Percentiles rank a stretch among this genome's conserved stretches.
Conservation (phyloP, 1,140 invertebrate genomes). For the Cydia splendana region DNA sequence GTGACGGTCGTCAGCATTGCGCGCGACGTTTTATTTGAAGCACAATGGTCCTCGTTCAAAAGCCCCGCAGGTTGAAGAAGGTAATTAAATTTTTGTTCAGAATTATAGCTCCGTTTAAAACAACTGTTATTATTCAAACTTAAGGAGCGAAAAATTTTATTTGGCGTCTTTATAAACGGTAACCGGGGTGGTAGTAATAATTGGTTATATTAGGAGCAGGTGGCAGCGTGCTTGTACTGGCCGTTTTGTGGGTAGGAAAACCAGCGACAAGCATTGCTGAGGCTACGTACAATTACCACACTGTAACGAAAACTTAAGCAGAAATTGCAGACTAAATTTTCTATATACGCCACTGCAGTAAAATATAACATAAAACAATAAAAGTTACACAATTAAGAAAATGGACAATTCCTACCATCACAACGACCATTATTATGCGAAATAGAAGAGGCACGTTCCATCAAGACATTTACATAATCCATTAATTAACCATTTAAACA, state of each 20-base stretch:
- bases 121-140: slow-evolving; percentile 17
- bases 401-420: slow-evolving; percentile 15
- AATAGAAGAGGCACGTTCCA: slow-evolving; percentile 38
- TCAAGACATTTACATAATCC: slow-evolving; percentile 49
- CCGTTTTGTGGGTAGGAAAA: neutral
- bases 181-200: neutral
- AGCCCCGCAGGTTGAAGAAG: slow-evolving; percentile 46
- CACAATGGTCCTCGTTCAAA: slow-evolving; percentile 58
- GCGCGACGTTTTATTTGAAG: slow-evolving; percentile 74
- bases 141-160: neutral
- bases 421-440: slow-evolving; percentile 32
- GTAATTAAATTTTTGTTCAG: slow-evolving; percentile 66
- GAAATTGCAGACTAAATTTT: neutral
- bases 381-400: slow-evolving; percentile 12
- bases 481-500: slow-evolving; percentile 60
- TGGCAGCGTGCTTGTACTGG: neutral
- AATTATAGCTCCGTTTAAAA: slow-evolving; percentile 38
- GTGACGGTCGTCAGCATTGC: slow-evolving; percentile 72
- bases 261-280: neutral
- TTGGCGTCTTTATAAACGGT: neutral
- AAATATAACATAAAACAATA: neutral
- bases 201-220: neutral
- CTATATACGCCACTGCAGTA: neutral
- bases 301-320: neutral
- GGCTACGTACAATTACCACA: neutral